phyloP scores from a whole-genome alignment of 2,888 invertebrate genomes.

The Trichogramma evanescens region DNA sequence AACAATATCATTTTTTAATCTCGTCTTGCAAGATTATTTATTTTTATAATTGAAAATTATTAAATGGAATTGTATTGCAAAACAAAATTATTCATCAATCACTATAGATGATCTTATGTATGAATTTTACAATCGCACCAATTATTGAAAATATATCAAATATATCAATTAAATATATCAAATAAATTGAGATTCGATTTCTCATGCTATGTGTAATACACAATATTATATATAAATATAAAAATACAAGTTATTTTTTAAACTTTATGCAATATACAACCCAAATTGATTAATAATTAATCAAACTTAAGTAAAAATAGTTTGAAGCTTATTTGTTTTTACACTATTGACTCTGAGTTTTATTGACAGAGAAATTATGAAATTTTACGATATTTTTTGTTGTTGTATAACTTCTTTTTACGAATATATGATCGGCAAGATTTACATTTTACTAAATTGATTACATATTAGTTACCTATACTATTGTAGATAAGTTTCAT shows the following conservation, averaged over 20 bases:
- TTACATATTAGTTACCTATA: neutral
- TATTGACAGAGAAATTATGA: too few relatives aligned
- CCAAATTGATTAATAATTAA: too few relatives aligned
- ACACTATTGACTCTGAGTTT: too few relatives aligned
- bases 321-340: too few relatives aligned
- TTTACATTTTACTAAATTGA: neutral
- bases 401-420: neutral
- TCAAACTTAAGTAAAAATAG: too few relatives aligned
- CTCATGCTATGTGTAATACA: too few relatives aligned
- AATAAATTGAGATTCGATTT: too few relatives aligned
- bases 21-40: slow-evolving; percentile 5
- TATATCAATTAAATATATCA: too few relatives aligned
- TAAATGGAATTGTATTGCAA: neutral
- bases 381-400: too few relatives aligned
- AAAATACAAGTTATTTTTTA: neutral
- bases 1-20: slow-evolving; percentile 2
- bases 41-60: neutral
- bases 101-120: neutral
- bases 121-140: neutral
- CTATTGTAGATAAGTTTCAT: neutral
- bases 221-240: neutral
- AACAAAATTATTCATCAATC: neutral
- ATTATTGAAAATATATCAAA: neutral
- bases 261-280: neutral
- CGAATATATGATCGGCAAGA: neutral